A percentile compares a stretch with the other conserved stretches of the same genome.
Conservation (phyloP, 2,113 vertebrate genomes). For the Salvelinus namaycush region DNA sequence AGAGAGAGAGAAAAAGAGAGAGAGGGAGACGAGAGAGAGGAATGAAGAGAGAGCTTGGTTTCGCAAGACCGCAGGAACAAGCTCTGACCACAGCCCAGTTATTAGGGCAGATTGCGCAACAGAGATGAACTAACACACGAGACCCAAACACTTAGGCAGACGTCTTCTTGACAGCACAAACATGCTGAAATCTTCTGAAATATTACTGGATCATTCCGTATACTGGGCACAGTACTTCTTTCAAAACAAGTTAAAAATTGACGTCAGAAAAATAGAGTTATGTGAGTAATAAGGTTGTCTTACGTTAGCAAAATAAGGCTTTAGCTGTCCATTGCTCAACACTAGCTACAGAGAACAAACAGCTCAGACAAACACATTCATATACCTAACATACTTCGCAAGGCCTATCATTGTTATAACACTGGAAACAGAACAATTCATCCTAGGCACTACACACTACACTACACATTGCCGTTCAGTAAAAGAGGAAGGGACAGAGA, state of each 20-base stretch:
- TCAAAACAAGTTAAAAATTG: not conserved
- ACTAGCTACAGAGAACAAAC: not conserved
- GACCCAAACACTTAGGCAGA: not conserved
- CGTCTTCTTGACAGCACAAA: too few relatives aligned
- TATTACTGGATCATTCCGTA: too few relatives aligned
- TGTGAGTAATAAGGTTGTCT: not conserved
- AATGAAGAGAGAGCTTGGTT: slow-evolving; percentile 17
- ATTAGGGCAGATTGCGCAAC: slow-evolving; percentile 31
- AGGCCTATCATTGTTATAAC: not conserved
- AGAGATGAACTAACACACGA: slow-evolving; percentile 9
- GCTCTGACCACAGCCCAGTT: slow-evolving; percentile 29
- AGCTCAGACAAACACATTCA: too few relatives aligned
- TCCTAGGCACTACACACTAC: slow-evolving; percentile 13
- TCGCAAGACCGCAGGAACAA: slow-evolving; percentile 40
- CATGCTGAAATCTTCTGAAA: too few relatives aligned
- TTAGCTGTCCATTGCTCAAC: not conserved
- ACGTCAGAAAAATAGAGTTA: not conserved
- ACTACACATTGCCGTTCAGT: slow-evolving; percentile 21
- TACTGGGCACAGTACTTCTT: too few relatives aligned
- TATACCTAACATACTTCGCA: too few relatives aligned
- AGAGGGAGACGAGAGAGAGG: not conserved
- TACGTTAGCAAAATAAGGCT: not conserved
- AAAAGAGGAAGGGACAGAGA: slow-evolving; percentile 23
- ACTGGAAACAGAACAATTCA: not conserved
- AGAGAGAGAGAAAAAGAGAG: slow-evolving; percentile 60